Base-by-base conservation (phyloP, 2,888 invertebrate species). In the Apodemia hepburni region DNA sequence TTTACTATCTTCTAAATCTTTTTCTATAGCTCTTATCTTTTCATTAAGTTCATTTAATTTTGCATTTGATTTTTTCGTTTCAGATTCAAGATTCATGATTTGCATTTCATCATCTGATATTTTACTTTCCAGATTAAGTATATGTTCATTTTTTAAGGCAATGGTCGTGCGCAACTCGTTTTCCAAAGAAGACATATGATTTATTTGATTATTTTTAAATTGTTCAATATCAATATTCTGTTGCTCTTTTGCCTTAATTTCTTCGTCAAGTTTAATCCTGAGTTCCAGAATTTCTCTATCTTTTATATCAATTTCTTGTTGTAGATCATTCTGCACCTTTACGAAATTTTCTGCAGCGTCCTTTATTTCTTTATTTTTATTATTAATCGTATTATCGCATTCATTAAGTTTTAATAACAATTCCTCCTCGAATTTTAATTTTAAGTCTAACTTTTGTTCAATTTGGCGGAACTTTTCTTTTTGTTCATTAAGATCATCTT, bases 1-100 rank as follows among this genome's bases (percentile, higher is more conserved):
- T 85, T 85, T 75, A 87, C 87, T 70, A 87, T 68, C 66, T 45
- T 62, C 47, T 58, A 62, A 47, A n/a, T 87, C 85, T 64, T 54
- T 49, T 61, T 65, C 61, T 12, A 45, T 12, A 17, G 66, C 69
- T 61, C 74, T 70, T n/a, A 79, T 63, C 22, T 79, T 71, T 68
- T 73, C 67, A 11, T 77, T 64, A 7, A 58, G n/a, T 51, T 49
- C 45, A 9, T 18, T 58, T 51, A 61, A 61, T 15, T 63, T 65
- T 58, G n/a, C 57, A n/a, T 68, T 64, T 12, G 57, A 57, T 61
- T 70, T 62, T 57, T 62, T 58, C 49, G 70, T 64, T 47, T 71
- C 69, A 61, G 67, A 72, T 65, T 75, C 72, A 6, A 75, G 64
- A 60, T 71, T 68, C 0, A 64, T 62, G 47, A 81, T 65, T 65